Conservation (phyloP, 2,797 vertebrate species). For the Characodon lateralis region DNA sequence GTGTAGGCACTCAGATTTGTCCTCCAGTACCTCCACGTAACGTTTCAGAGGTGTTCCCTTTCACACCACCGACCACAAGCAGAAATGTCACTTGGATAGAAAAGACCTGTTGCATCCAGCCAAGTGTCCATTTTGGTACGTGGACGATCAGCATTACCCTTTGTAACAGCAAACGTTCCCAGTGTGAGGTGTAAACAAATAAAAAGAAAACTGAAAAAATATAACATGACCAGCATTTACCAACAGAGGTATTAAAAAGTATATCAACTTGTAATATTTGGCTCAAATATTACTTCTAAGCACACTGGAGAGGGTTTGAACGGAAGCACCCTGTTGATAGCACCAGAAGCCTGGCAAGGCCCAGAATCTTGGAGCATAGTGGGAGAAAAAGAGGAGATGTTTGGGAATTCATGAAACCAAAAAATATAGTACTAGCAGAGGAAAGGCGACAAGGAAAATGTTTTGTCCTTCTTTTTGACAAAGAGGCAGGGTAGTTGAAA, state of each 20-base stretch:
- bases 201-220: constrained; percentile 58
- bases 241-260: constrained; percentile 59
- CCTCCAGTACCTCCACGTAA: constrained; percentile 20
- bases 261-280: constrained; percentile 70
- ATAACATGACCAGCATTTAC: constrained; percentile 74
- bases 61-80: constrained; percentile 63
- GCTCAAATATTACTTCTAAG: constrained; percentile 68
- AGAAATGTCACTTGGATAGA: constrained; percentile 59
- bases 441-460: constrained; percentile 60
- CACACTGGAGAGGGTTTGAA: constrained; percentile 50
- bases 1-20: constrained; percentile 3
- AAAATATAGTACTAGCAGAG: constrained; percentile 8
- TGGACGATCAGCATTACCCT: constrained; percentile 57
- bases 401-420: constrained; percentile 56
- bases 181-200: constrained; percentile 85
- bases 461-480: constrained; percentile 30
- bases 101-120: constrained; percentile 58
- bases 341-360: constrained; percentile 75
- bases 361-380: constrained; percentile 64
- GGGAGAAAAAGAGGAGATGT: constrained; percentile 55
- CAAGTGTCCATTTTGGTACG: constrained; percentile 70
- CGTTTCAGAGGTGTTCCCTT: constrained; percentile 70
- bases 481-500: constrained; percentile 1
- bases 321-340: constrained; percentile 67
- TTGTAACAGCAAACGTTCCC: constrained; percentile 74